These are phyloP conservation scores for Cosmia trapezina DNA, from an alignment of 2,888 invertebrate species.

Conservation along the genomic window DNA sequence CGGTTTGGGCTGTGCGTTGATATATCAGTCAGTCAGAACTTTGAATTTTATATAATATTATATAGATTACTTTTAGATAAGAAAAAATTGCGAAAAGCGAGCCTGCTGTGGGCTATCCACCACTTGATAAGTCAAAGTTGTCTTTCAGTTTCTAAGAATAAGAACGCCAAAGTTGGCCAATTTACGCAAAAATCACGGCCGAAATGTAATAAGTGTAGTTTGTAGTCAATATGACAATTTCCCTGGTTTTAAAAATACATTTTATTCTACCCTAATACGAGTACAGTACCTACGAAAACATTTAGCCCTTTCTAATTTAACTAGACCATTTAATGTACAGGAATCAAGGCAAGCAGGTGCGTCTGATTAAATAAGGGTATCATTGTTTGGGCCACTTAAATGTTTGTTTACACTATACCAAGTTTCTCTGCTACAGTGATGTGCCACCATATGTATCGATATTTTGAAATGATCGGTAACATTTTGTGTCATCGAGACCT, in stretches of 20 bases:
- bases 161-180: too few relatives aligned
- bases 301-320: slow-evolving; percentile 6
- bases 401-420: slow-evolving; percentile 62
- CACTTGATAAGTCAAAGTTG: too few relatives aligned
- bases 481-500: neutral
- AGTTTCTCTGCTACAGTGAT: slow-evolving; percentile 56
- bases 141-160: too few relatives aligned
- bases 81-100: too few relatives aligned
- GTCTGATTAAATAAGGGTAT: slow-evolving; percentile 74
- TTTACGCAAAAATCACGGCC: too few relatives aligned
- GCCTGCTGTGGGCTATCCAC: too few relatives aligned
- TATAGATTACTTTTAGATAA: too few relatives aligned
- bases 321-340: slow-evolving; percentile 51
- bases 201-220: too few relatives aligned
- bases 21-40: too few relatives aligned
- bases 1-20: too few relatives aligned
- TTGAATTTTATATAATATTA: too few relatives aligned
- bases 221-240: too few relatives aligned
- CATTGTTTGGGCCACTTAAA: slow-evolving; percentile 63
- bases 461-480: neutral
- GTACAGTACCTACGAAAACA: slow-evolving; percentile 4
- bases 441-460: slow-evolving; percentile 7
- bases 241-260: neutral
- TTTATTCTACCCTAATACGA: neutral
- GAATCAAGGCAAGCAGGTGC: slow-evolving; percentile 68